Evolutionary conservation across 2,888 invertebrate genomes (phyloP).

Genomic region (Andrena bucephala): DNA sequence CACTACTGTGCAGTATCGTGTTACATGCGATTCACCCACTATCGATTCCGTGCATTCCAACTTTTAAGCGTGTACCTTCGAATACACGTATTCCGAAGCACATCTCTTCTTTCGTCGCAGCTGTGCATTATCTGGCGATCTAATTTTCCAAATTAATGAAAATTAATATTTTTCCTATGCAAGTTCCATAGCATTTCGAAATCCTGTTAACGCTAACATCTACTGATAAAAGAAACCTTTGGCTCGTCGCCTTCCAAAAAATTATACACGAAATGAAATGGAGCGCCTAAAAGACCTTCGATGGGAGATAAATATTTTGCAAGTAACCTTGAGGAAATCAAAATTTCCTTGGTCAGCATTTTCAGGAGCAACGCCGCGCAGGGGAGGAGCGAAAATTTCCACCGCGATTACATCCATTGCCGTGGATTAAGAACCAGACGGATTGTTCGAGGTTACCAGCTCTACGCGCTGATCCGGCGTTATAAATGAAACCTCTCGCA

Average conservation of each 20-base stretch:
- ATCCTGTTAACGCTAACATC: too few species aligned
- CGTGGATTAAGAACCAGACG: constrained; percentile 23
- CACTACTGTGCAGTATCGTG: constrained; percentile 5
- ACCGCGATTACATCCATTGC: constrained; percentile 13
- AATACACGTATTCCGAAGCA: neutral
- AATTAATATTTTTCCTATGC: too few species aligned
- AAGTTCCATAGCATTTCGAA: too few species aligned
- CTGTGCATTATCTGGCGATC: too few species aligned
- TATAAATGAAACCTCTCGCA: constrained; percentile 57
- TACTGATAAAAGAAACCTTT: too few species aligned
- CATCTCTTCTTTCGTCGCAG: too few species aligned
- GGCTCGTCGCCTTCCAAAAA: too few species aligned
- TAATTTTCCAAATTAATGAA: too few species aligned
- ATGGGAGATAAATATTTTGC: neutral
- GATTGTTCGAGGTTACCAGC: constrained; percentile 13
- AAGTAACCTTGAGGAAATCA: neutral
- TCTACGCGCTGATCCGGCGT: constrained; percentile 27
- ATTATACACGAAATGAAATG: too few species aligned
- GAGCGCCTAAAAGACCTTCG: too few species aligned
- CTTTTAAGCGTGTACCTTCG: neutral
- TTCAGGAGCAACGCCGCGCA: neutral
- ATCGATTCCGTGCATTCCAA: constrained; percentile 1
- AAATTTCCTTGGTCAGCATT: neutral
- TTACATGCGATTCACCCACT: constrained; percentile 13
- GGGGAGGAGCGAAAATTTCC: neutral